Conservation (phyloP, 2,888 invertebrate genomes). For the Crematogaster levior region DNA sequence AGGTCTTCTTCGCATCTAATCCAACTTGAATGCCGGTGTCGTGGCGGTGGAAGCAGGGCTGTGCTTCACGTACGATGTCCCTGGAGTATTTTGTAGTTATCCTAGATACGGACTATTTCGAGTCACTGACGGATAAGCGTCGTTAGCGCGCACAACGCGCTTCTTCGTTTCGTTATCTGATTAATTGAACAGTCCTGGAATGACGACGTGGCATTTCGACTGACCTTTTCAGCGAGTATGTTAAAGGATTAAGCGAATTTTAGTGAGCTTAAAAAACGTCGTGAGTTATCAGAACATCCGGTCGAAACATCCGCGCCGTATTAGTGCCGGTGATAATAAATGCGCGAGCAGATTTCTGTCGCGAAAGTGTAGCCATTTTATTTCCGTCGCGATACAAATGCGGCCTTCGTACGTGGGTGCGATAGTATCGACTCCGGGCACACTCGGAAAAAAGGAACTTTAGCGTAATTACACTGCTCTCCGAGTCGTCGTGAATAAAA, state of each 20-base stretch:
- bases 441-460: conserved; percentile 27
- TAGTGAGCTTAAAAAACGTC: neutral
- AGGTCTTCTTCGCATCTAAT: conserved; percentile 78
- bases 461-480: conserved; percentile 39
- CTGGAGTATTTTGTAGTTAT: conserved; percentile 67
- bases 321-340: conserved; percentile 30
- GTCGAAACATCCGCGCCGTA: neutral
- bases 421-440: conserved; percentile 27
- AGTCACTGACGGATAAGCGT: conserved; percentile 69
- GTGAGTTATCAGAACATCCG: conserved; percentile 27
- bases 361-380: conserved; percentile 45
- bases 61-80: conserved; percentile 46
- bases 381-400: conserved; percentile 17
- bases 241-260: neutral
- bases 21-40: conserved; percentile 71
- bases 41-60: conserved; percentile 56
- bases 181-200: conserved; percentile 21
- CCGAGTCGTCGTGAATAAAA: conserved; percentile 16
- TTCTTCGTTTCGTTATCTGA: conserved; percentile 25
- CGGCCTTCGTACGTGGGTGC: neutral
- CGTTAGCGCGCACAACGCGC: conserved; percentile 58
- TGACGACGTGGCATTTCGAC: conserved; percentile 21
- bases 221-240: conserved; percentile 10
- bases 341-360: conserved; percentile 39
- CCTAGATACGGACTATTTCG: conserved; percentile 49